phyloP scores from a whole-genome alignment of 2,797 vertebrate genomes.

The Scleropages formosus region DNA sequence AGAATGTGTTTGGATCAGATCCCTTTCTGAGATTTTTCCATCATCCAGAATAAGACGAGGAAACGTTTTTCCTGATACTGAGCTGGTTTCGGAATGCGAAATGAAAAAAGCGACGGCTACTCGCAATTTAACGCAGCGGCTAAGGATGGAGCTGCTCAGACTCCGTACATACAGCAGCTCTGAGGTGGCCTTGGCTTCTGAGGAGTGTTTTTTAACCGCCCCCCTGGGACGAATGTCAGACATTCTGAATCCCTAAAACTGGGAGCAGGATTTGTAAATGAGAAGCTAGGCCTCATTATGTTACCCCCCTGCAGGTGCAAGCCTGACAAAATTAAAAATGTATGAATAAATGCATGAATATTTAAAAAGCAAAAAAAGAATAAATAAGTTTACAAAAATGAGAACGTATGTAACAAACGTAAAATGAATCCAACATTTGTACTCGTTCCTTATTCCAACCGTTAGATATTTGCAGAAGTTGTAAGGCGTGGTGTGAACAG shows the following conservation, averaged over 20 bases:
- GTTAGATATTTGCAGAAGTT: too few relatives aligned
- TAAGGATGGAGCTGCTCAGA: background rate
- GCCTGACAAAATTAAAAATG: background rate
- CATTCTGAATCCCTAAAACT: constrained; percentile 6
- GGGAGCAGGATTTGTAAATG: constrained; percentile 1
- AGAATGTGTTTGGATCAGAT: constrained; percentile 12
- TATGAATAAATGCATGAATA: background rate
- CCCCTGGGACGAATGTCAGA: constrained; percentile 9
- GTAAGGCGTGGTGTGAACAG: too few relatives aligned
- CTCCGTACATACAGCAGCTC: background rate
- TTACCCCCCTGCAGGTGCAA: background rate
- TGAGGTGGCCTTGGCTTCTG: background rate
- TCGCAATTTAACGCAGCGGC: background rate
- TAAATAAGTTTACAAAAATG: background rate
- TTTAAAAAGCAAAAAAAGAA: background rate
- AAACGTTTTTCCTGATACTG: constrained; percentile 9
- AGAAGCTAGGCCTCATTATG: background rate
- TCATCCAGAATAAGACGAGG: constrained; percentile 29
- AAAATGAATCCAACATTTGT: too few relatives aligned
- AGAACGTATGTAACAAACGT: too few relatives aligned
- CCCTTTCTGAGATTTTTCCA: constrained; percentile 26
- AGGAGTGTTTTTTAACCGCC: background rate
- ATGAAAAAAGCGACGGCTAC: constrained; percentile 29
- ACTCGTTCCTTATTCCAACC: too few relatives aligned
- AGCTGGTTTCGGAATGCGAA: constrained; percentile 33